These are phyloP conservation scores for Xiphophorus maculatus DNA, from an alignment of 2,113 vertebrate species.

Conservation along the genomic window DNA sequence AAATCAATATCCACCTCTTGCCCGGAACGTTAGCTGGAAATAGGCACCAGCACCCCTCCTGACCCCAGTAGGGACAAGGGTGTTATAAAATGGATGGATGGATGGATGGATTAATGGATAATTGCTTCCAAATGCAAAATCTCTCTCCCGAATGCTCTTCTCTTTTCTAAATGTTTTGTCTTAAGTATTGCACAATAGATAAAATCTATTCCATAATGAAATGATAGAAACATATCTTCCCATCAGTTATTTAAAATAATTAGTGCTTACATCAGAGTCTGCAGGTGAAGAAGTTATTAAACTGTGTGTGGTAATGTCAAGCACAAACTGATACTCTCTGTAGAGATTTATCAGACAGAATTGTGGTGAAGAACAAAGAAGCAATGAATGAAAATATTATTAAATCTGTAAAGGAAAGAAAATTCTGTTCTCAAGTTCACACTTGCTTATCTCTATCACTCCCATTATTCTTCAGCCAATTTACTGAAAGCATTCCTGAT, in stretches of 20 bases:
- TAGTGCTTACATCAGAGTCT: slow-evolving; percentile 54
- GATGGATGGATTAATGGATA: slow-evolving; percentile 39
- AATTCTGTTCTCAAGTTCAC: not conserved
- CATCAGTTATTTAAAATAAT: slow-evolving; percentile 79
- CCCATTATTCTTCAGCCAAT: not conserved
- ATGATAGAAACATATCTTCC: slow-evolving; percentile 74
- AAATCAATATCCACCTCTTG: not conserved
- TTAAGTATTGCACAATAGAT: slow-evolving; percentile 49
- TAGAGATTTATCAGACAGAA: slow-evolving; percentile 85
- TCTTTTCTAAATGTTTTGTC: slow-evolving; percentile 66
- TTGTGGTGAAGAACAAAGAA: slow-evolving; percentile 76
- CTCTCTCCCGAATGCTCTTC: slow-evolving; percentile 26
- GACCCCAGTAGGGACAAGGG: no score
- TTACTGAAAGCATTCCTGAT: not conserved
- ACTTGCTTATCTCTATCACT: slow-evolving; percentile 6
- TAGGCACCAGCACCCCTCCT: no score
- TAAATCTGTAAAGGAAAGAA: slow-evolving; percentile 63
- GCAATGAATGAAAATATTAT: slow-evolving; percentile 58
- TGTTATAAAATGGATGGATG: no score
- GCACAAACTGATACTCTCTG: slow-evolving; percentile 78
- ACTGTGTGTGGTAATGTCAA: slow-evolving; percentile 73
- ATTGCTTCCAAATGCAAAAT: slow-evolving; percentile 47
- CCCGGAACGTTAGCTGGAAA: no score
- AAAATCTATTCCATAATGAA: slow-evolving; percentile 3
- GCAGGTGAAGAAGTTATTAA: slow-evolving; percentile 82